Percentiles rank a stretch among this genome's conserved stretches.
These are phyloP conservation scores for Gallinago media DNA, from an alignment of 2,113 vertebrate genomes.

Conservation along the genomic window DNA sequence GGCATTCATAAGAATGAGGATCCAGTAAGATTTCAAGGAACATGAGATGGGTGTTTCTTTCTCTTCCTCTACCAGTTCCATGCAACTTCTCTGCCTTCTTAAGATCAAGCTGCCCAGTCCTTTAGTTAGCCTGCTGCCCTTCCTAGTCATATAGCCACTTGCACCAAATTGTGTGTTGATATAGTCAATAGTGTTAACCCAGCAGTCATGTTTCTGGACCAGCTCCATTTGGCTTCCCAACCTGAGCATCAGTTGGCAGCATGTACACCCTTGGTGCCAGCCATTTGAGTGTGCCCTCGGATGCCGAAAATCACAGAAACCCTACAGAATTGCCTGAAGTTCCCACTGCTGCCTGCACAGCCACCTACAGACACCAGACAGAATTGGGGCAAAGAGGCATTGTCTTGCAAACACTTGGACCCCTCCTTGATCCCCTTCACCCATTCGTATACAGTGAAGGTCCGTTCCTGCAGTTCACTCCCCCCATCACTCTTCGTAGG, in stretches of 20 bases:
- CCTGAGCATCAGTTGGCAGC: background rate
- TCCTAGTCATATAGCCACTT: background rate
- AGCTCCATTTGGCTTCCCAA: background rate
- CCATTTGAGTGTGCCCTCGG: background rate
- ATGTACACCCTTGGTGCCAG: background rate
- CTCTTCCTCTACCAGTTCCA: background rate
- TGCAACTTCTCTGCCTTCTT: background rate
- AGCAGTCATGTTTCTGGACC: background rate
- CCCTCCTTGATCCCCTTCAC: background rate
- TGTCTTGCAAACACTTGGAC: rapidly evolving
- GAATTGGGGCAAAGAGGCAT: rapidly evolving
- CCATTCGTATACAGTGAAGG: background rate
- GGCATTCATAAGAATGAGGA: background rate
- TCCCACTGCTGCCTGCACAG: background rate
- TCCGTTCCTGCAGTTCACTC: rapidly evolving
- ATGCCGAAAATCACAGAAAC: background rate
- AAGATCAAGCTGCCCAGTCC: background rate
- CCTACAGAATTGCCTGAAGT: background rate
- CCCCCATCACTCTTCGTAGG: background rate
- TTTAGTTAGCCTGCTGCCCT: background rate
- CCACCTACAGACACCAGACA: background rate
- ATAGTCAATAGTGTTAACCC: background rate
- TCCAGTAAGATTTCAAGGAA: background rate
- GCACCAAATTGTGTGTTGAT: background rate
- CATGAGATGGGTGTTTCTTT: background rate